A percentile compares a stretch with the other conserved stretches of the same genome.
Evolutionary conservation across 2,888 invertebrate genomes (phyloP).

Genomic region (Brenthis daphne): DNA sequence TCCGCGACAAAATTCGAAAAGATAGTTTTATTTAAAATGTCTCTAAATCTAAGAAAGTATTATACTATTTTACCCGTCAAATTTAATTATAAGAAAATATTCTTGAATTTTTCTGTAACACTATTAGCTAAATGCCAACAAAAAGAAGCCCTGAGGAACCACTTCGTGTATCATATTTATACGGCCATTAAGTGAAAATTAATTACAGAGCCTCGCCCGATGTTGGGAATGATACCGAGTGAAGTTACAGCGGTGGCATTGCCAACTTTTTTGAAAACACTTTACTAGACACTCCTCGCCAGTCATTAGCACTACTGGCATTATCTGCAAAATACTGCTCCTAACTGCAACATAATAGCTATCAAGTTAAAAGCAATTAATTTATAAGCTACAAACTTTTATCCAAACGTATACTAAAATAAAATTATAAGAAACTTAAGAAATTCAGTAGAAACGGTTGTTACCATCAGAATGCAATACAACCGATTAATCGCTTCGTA

Average conservation of each 20-base stretch:
- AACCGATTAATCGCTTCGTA: conserved; percentile 33
- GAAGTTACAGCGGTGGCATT: conserved; percentile 17
- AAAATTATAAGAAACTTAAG: too few relatives aligned
- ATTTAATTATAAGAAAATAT: too few relatives aligned
- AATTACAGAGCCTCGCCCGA: conserved; percentile 24
- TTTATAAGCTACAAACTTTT: background rate
- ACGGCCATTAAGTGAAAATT: conserved; percentile 30
- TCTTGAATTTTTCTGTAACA: background rate
- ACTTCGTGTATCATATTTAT: conserved; percentile 17
- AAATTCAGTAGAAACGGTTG: too few relatives aligned
- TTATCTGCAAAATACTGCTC: background rate
- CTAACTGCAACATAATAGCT: too few relatives aligned
- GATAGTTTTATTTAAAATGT: too few relatives aligned
- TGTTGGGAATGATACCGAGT: conserved; percentile 21
- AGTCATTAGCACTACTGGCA: conserved; percentile 27
- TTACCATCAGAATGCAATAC: background rate
- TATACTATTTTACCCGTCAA: too few relatives aligned
- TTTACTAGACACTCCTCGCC: conserved; percentile 17
- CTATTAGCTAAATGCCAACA: conserved; percentile 1
- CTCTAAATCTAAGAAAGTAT: too few relatives aligned
- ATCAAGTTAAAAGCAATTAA: background rate
- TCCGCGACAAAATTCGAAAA: too few relatives aligned
- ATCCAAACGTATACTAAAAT: too few relatives aligned
- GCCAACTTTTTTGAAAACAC: conserved; percentile 33
- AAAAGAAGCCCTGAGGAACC: conserved; percentile 8